A percentile compares a stretch with the other conserved stretches of the same genome.
phyloP scores from a whole-genome alignment of 2,113 vertebrate species.

The Hydropotes inermis region DNA sequence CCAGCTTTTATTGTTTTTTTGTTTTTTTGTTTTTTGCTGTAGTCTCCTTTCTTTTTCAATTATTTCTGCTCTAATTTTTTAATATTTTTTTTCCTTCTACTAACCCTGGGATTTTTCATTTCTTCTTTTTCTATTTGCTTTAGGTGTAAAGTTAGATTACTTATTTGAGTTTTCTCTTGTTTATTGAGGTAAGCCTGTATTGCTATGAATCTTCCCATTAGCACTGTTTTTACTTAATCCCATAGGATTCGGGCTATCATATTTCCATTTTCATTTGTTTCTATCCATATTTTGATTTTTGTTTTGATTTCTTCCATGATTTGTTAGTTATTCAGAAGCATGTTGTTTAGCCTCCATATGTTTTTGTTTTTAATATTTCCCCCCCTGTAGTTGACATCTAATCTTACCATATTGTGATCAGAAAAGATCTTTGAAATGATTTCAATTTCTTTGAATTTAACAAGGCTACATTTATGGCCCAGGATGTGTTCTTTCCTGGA shows the following conservation, averaged over 20 bases:
- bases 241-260: background rate
- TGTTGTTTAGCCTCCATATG: background rate
- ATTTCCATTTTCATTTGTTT: background rate
- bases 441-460: background rate
- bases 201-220: background rate
- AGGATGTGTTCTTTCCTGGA: background rate
- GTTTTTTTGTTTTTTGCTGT: background rate
- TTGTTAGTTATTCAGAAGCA: background rate
- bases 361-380: background rate
- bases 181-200: background rate
- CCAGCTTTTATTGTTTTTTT: too few relatives aligned
- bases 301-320: background rate
- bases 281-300: background rate
- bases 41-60: background rate
- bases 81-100: background rate
- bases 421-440: background rate
- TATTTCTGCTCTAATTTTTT: background rate
- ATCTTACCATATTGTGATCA: background rate
- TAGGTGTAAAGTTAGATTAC: background rate
- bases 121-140: background rate
- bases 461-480: background rate
- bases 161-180: background rate
- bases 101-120: background rate
- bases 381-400: background rate
- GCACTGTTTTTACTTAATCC: background rate